phyloP scores from a whole-genome alignment of 2,888 invertebrate genomes.

The Drosophila mimetica region DNA sequence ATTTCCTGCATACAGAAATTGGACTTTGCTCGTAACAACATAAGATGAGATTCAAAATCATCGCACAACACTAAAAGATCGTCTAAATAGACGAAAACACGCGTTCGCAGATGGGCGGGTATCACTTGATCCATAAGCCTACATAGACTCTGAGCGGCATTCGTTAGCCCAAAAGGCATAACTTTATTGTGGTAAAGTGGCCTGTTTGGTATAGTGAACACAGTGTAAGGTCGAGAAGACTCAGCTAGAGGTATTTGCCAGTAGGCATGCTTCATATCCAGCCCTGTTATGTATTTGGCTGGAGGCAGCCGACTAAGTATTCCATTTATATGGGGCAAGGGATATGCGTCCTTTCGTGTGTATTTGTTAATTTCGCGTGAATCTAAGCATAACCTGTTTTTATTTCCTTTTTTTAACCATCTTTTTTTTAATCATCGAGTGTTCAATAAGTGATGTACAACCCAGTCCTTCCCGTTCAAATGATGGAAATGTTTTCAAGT shows the following conservation, averaged over 20 bases:
- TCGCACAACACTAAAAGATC: conserved; percentile 32
- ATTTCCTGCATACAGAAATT: conserved; percentile 7
- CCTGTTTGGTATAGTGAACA: conserved; percentile 5
- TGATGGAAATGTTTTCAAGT: neutral
- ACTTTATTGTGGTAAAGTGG: conserved; percentile 2
- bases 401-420: conserved; percentile 71
- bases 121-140: conserved; percentile 10
- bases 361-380: conserved; percentile 39
- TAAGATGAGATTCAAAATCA: conserved; percentile 33
- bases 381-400: conserved; percentile 66
- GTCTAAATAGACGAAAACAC: conserved; percentile 42
- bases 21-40: neutral
- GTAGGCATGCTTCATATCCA: conserved; percentile 5
- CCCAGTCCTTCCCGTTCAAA: no score
- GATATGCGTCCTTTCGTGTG: conserved; percentile 53
- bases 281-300: conserved; percentile 2
- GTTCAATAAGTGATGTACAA: neutral
- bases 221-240: neutral
- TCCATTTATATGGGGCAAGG: conserved; percentile 15
- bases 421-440: conserved; percentile 15
- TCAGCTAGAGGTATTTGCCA: conserved; percentile 6
- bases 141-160: conserved; percentile 9
- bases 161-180: neutral
- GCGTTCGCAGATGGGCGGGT: conserved; percentile 6
- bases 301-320: conserved; percentile 5